phyloP scores from a whole-genome alignment of 2,888 invertebrate genomes.

The Xanthorhoe spadicearia region DNA sequence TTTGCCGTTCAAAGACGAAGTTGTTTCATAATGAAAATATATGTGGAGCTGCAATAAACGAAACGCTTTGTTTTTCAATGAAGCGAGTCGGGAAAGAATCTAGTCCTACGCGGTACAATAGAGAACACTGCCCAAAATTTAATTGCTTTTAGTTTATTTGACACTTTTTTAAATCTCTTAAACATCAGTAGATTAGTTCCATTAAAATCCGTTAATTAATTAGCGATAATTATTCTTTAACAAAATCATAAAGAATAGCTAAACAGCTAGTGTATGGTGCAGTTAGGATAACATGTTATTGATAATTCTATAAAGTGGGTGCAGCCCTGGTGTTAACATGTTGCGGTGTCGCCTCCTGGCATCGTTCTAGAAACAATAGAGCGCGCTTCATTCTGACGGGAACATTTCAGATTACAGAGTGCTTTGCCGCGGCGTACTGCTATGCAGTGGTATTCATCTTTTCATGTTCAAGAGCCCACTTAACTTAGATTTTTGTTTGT shows the following conservation, averaged over 20 bases:
- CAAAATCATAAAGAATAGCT: too few relatives aligned
- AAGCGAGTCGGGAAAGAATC: conserved; percentile 24
- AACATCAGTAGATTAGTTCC: too few relatives aligned
- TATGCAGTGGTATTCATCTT: conserved; percentile 33
- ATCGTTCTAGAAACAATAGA: conserved; percentile 51
- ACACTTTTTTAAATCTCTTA: too few relatives aligned
- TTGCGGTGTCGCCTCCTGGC: conserved; percentile 29
- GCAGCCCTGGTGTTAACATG: conserved; percentile 16
- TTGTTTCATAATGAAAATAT: conserved; percentile 65
- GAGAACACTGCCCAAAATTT: not conserved
- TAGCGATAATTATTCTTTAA: too few relatives aligned
- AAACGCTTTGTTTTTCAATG: conserved; percentile 52
- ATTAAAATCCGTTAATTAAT: too few relatives aligned
- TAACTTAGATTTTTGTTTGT: not conserved
- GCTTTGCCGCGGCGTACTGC: conserved; percentile 46
- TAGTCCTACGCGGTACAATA: conserved; percentile 9
- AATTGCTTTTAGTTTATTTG: not conserved
- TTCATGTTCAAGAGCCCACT: not conserved
- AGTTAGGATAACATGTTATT: not conserved
- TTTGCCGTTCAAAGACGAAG: conserved; percentile 56
- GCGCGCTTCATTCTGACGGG: conserved; percentile 43
- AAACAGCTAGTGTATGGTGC: too few relatives aligned
- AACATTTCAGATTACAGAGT: conserved; percentile 48
- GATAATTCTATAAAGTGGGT: conserved; percentile 6
- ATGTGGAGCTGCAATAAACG: conserved; percentile 60